Conservation (phyloP, 2,888 invertebrate genomes). For the Ernsta delagoae region DNA sequence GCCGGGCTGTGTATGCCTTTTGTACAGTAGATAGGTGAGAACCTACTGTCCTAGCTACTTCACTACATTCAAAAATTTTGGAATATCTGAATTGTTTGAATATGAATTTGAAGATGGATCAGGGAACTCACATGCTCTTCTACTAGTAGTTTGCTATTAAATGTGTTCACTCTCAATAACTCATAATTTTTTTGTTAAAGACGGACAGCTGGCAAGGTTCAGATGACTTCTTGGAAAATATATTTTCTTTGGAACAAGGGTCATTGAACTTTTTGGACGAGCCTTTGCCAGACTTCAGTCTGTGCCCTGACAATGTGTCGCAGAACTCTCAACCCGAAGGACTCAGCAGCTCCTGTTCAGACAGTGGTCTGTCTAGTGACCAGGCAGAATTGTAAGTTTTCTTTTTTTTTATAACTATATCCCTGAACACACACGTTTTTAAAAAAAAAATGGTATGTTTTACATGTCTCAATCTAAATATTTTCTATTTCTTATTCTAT, state of each 20-base stretch:
- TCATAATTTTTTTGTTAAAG: constrained; percentile 54
- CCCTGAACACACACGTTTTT: too few relatives aligned
- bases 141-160: too few relatives aligned
- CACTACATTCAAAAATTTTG: too few relatives aligned
- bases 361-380: constrained; percentile 89
- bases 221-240: constrained; percentile 88
- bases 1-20: neutral
- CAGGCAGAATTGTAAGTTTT: constrained; percentile 82
- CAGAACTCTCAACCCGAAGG: constrained; percentile 66
- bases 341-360: constrained; percentile 84
- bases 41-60: too few relatives aligned
- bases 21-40: neutral
- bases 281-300: constrained; percentile 74
- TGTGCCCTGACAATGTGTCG: constrained; percentile 63
- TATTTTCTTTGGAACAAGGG: constrained; percentile 87
- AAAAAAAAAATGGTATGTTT: too few relatives aligned
- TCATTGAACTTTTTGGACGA: constrained; percentile 86
- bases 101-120: too few relatives aligned
- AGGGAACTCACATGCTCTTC: too few relatives aligned
- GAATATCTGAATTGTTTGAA: too few relatives aligned
- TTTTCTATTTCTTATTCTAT: too few relatives aligned
- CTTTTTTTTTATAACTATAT: neutral
- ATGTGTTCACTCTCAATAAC: too few relatives aligned
- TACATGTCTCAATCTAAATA: too few relatives aligned
- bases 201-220: constrained; percentile 79